phyloP scores from a whole-genome alignment of 2,113 vertebrate species.

The Sprattus sprattus region DNA sequence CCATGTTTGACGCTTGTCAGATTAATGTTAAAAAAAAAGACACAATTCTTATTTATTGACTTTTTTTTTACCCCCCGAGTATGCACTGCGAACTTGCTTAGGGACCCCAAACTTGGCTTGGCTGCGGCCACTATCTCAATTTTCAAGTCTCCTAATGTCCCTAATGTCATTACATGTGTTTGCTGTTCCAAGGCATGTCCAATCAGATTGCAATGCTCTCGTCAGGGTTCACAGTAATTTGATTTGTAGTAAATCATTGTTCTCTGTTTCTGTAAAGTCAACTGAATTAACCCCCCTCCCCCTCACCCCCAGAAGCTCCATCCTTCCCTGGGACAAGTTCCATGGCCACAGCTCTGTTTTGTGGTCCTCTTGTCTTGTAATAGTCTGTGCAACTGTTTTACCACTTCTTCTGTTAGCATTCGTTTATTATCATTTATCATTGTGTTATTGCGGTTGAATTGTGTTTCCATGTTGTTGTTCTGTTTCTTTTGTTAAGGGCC shows the following conservation, averaged over 20 bases:
- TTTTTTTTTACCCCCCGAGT: neutral
- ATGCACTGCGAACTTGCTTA: neutral
- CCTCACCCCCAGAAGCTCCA: neutral
- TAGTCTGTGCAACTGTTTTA: neutral
- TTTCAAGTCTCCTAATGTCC: neutral
- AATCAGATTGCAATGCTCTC: slow-evolving; percentile 33
- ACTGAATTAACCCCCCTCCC: slow-evolving; percentile 43
- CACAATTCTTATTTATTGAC: neutral
- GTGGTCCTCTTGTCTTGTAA: neutral
- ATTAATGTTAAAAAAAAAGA: slow-evolving; percentile 43
- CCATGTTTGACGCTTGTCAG: slow-evolving; percentile 58
- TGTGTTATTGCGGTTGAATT: neutral
- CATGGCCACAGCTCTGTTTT: neutral
- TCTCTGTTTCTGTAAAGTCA: slow-evolving; percentile 43
- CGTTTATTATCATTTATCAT: neutral
- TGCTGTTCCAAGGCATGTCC: neutral
- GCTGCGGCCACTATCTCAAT: neutral
- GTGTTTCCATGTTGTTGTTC: neutral
- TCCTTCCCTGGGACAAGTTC: neutral
- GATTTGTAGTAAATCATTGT: slow-evolving; percentile 44
- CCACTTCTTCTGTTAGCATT: neutral
- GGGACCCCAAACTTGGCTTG: neutral
- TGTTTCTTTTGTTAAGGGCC: slow-evolving; percentile 35
- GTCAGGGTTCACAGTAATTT: slow-evolving; percentile 42
- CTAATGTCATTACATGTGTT: slow-evolving; percentile 5